A percentile compares a stretch with the other conserved stretches of the same genome.
Evolutionary conservation across 1,140 invertebrate genomes (phyloP).

Genomic region (Delia radicum): DNA sequence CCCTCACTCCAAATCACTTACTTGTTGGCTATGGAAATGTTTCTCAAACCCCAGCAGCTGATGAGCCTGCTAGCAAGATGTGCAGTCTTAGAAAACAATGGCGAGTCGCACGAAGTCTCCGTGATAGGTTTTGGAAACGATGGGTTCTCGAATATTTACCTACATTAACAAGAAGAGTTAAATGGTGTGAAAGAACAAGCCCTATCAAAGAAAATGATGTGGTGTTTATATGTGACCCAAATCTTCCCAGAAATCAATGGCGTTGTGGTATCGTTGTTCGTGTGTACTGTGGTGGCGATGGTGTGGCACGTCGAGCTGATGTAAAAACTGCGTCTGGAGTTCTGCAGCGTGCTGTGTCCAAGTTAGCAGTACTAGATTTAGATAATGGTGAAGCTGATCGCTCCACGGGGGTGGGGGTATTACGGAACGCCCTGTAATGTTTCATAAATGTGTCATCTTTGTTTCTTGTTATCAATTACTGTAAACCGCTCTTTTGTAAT

Average conservation of each 20-base stretch:
- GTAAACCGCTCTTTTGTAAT: no score
- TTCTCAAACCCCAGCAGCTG: neutral
- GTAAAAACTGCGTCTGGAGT: neutral
- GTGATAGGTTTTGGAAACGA: conserved; percentile 27
- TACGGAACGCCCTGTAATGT: no score
- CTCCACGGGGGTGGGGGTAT: conserved; percentile 19
- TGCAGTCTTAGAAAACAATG: conserved; percentile 21
- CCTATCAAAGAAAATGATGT: neutral
- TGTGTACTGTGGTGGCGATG: neutral
- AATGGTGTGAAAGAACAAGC: no score
- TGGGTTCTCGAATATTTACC: conserved; percentile 29
- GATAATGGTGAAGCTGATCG: neutral
- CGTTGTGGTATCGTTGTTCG: neutral
- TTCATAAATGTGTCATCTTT: no score
- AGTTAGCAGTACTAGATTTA: conserved; percentile 11
- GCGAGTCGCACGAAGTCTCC: neutral
- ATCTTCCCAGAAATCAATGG: no score
- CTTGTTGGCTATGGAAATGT: neutral
- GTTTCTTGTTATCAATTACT: no score
- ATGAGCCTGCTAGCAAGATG: neutral
- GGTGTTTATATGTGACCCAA: conserved; percentile 13
- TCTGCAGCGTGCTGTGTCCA: conserved; percentile 4
- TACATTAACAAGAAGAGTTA: conserved; percentile 7
- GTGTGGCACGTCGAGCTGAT: neutral
- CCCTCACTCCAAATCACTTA: conserved; percentile 22